Base-by-base conservation (phyloP, 2,113 vertebrate genomes). In the Microtus ochrogaster region DNA sequence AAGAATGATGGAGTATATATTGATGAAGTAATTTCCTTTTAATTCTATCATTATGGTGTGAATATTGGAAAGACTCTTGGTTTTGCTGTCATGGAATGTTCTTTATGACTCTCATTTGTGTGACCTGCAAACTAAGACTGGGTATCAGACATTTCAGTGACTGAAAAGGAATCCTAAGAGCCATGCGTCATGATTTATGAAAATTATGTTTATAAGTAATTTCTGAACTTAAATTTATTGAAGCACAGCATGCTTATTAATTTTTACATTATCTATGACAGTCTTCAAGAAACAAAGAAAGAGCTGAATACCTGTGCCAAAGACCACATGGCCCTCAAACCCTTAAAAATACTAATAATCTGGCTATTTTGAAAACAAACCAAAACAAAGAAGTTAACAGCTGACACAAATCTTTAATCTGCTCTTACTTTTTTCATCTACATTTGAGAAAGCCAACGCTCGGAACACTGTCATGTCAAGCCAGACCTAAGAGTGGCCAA, bases 211-310 rank as follows among this genome's bases (percentile, higher is more conserved):
- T 63, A 16, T 68, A 84, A n/a, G 2, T 68, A 58, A 76, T n/a
- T 90, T 77, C 26, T 89, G 77, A 92, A 91, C 73, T 91, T 73
- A 89, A 70, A 55, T 68, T 49, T 85, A 92, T 73, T 89, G 87
- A 63, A 52, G 76, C 19, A 49, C 22, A 82, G 76, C 0, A 76
- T 17, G 41, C 14, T 1, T 17, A n/a, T 33, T 92, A 47, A 14
- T 73, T 84, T 77, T 66, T 78, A 26, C 58, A 61, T 55, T 73
- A 14, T 74, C 30, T 33, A 24, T 39, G 22, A 30, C 44, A 89
- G 33, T 28, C 70, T 84, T 89, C 28, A 13, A 79, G 16, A 44
- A 55, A 36, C 30, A 88, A 5, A 47, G 55, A 24, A 47, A 86
- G 78, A 87, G 36, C 3, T 85, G 58, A 78, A 22, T 49, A 82